phyloP scores from a whole-genome alignment of 2,888 invertebrate species.

The Andrena camellia region DNA sequence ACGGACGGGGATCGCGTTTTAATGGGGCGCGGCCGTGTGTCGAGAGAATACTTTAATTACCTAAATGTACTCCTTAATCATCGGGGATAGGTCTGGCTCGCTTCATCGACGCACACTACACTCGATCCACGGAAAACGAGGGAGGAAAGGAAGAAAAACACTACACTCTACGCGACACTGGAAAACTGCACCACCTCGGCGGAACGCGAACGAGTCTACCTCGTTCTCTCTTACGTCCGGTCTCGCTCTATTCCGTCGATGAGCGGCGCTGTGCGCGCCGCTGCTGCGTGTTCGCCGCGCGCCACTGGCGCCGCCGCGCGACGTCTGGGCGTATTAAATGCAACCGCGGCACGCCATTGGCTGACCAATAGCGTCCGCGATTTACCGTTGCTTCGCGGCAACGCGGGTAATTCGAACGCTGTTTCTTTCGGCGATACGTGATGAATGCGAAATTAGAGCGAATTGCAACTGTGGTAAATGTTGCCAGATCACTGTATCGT shows the following conservation, averaged over 20 bases:
- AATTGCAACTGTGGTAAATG: no score
- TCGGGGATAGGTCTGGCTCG: conserved; percentile 72
- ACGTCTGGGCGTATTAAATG: not conserved
- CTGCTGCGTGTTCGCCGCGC: conserved; percentile 51
- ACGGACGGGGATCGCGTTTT: conserved; percentile 43
- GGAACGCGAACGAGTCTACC: conserved; percentile 78
- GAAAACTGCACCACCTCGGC: conserved; percentile 79
- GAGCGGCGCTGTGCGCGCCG: conserved; percentile 74
- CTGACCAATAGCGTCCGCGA: conserved; percentile 30
- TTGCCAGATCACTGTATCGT: no score
- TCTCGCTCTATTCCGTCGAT: conserved; percentile 71
- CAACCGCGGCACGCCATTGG: conserved; percentile 33
- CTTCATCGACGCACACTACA: conserved; percentile 79
- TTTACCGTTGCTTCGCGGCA: conserved; percentile 5
- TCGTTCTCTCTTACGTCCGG: conserved; percentile 71
- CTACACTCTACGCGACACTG: conserved; percentile 80
- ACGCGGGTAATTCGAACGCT: conserved; percentile 37
- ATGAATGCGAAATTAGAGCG: not conserved
- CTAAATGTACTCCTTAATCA: conserved; percentile 81
- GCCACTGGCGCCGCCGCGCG: conserved; percentile 19
- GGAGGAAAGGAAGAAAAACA: conserved; percentile 74
- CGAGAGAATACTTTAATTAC: conserved; percentile 71
- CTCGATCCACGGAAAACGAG: conserved; percentile 68
- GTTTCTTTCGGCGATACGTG: not conserved
- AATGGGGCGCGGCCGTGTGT: conserved; percentile 65